A percentile compares a stretch with the other conserved stretches of the same genome.
These are phyloP conservation scores for Zhengitettix transpicula DNA, from an alignment of 2,888 invertebrate species.

Conservation along the genomic window DNA sequence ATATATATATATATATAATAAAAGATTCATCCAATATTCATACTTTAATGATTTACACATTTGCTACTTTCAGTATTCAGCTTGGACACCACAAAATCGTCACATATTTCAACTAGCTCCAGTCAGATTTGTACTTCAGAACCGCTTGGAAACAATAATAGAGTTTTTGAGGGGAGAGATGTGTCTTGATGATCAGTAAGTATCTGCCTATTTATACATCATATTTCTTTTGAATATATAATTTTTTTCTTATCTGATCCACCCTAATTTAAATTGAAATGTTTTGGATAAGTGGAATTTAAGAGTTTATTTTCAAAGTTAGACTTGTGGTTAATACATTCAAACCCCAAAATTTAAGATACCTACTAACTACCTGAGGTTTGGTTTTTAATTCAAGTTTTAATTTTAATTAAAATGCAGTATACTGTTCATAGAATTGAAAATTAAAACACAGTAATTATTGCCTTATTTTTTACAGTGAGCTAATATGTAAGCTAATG, in stretches of 20 bases:
- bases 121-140: constrained; percentile 57
- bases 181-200: constrained; percentile 40
- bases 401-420: neutral
- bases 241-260: no score
- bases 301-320: no score
- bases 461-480: constrained; percentile 24
- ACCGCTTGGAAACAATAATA: constrained; percentile 60
- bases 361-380: no score
- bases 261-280: no score
- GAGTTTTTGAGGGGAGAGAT: constrained; percentile 59
- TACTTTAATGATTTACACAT: constrained; percentile 5
- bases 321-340: no score
- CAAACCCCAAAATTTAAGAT: no score
- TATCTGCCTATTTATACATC: neutral
- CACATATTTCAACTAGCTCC: constrained; percentile 64
- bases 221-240: no score
- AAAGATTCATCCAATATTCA: no score
- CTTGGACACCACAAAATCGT: constrained; percentile 69
- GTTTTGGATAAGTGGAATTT: no score
- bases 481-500: constrained; percentile 58
- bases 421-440: neutral
- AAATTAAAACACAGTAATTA: neutral
- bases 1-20: no score
- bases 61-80: constrained; percentile 47
- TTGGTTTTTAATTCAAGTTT: neutral